These are phyloP conservation scores for Drosophila miranda DNA, from an alignment of 1,140 invertebrate genomes.

Conservation along the genomic window DNA sequence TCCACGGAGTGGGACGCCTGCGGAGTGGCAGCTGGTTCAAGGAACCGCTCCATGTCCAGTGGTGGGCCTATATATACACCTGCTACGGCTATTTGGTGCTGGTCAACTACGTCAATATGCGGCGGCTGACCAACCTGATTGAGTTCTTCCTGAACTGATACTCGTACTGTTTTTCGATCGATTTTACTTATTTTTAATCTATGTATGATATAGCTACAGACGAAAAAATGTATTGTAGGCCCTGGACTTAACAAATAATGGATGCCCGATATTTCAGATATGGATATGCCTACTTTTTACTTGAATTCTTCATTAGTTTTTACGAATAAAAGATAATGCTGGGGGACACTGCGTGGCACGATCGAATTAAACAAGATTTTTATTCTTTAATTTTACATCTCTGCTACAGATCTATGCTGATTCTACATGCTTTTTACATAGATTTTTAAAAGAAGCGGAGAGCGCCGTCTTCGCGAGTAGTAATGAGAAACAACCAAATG, in stretches of 20 bases:
- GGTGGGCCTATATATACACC: slow-evolving; percentile 80
- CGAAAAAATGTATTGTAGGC: no score
- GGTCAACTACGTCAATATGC: slow-evolving; percentile 68
- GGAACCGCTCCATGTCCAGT: slow-evolving; percentile 73
- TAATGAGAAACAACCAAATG: no score
- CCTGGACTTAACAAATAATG: no score
- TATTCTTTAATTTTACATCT: neutral
- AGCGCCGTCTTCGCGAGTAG: slow-evolving; percentile 4
- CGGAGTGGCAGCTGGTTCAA: slow-evolving; percentile 27
- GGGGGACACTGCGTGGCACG: no score
- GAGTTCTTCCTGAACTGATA: slow-evolving; percentile 60
- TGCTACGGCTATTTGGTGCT: slow-evolving; percentile 66
- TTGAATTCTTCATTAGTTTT: no score
- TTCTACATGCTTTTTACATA: neutral
- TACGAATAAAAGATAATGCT: no score
- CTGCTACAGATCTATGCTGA: no score
- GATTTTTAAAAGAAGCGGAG: no score
- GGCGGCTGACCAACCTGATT: slow-evolving; percentile 66
- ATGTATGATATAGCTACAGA: neutral
- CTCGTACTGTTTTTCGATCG: neutral
- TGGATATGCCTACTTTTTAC: no score
- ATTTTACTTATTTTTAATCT: neutral
- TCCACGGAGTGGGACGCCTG: slow-evolving; percentile 19
- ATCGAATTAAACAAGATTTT: neutral
- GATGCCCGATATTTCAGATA: no score